phyloP scores from a whole-genome alignment of 2,888 invertebrate species.

The Oithona nana region DNA sequence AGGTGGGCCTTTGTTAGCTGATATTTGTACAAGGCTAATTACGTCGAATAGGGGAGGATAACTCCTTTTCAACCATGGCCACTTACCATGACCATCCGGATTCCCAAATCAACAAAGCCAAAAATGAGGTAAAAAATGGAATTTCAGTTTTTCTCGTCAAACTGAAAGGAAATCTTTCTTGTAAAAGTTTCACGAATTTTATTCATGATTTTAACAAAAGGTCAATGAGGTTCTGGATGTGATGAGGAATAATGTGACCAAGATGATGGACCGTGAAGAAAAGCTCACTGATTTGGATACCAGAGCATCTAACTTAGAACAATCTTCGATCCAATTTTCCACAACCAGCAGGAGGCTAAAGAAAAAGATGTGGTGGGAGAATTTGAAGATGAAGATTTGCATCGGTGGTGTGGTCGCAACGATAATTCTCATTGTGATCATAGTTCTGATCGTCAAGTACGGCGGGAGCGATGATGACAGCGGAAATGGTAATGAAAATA shows the following conservation, averaged over 20 bases:
- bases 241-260: conserved; percentile 19
- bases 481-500: too few species aligned
- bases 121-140: background rate
- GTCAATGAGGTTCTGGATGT: conserved; percentile 20
- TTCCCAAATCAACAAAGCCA: background rate
- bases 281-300: conserved; percentile 19
- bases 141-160: too few species aligned
- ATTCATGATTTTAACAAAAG: background rate
- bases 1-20: too few species aligned
- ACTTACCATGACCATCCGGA: background rate
- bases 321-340: conserved; percentile 1
- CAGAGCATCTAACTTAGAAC: conserved; percentile 18
- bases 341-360: conserved; percentile 4
- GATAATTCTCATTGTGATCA: background rate
- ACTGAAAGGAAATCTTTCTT: background rate
- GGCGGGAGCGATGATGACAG: background rate
- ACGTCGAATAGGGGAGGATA: background rate
- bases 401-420: background rate
- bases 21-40: too few species aligned
- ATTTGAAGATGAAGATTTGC: conserved; percentile 18
- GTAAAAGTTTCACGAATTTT: background rate
- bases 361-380: conserved; percentile 18
- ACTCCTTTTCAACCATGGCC: background rate
- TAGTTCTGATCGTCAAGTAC: background rate
- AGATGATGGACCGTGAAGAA: conserved; percentile 19